Conservation (phyloP, 2,888 invertebrate species). For the Pseudococcus jackbeardsleyi region DNA sequence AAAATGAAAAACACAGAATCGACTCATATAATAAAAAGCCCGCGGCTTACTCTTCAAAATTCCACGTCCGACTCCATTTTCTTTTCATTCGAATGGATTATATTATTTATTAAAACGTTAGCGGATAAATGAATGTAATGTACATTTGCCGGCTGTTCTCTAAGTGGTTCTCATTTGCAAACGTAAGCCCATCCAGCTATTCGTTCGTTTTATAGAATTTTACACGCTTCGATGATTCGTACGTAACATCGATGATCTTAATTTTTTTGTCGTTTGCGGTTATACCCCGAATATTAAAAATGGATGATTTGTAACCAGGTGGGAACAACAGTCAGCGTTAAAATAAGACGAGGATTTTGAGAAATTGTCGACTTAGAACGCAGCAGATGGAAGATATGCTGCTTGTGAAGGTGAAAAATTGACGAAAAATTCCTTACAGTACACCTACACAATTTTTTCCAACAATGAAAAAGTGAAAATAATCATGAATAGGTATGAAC, state of each 20-base stretch:
- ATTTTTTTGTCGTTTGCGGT: not conserved
- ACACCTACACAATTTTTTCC: no score
- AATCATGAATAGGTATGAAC: no score
- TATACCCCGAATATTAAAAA: not conserved
- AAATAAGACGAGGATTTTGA: no score
- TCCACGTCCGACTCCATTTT: constrained; percentile 61
- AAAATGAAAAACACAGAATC: constrained; percentile 55
- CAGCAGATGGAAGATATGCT: no score
- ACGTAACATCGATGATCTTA: not conserved
- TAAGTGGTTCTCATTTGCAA: constrained; percentile 55
- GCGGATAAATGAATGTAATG: constrained; percentile 41
- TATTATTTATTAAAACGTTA: constrained; percentile 62
- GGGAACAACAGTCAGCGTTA: no score
- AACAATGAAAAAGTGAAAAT: no score
- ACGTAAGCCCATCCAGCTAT: not conserved
- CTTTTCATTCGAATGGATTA: constrained; percentile 57
- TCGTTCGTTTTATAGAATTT: constrained; percentile 43
- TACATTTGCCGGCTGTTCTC: constrained; percentile 44
- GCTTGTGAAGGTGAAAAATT: no score
- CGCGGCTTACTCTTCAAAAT: constrained; percentile 58
- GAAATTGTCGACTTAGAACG: no score
- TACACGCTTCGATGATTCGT: not conserved
- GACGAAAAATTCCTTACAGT: no score
- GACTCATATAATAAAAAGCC: constrained; percentile 38
- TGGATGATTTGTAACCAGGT: no score